These are phyloP conservation scores for Hesperia comma DNA, from an alignment of 2,888 invertebrate genomes.

Conservation along the genomic window DNA sequence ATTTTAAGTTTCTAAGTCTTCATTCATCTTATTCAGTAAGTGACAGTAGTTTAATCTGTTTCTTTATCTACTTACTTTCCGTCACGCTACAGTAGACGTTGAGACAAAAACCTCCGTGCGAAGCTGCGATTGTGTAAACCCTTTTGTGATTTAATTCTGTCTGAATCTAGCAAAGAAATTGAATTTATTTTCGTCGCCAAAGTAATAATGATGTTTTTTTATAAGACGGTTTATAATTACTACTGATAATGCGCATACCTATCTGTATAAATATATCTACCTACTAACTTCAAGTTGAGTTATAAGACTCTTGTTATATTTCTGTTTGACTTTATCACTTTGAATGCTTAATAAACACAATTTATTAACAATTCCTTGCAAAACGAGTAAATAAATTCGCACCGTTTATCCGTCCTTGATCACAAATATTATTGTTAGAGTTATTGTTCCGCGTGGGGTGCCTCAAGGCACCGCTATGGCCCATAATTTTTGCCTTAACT, in stretches of 20 bases:
- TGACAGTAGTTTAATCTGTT: conserved; percentile 22
- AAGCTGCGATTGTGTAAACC: conserved; percentile 23
- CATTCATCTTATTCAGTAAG: conserved; percentile 28
- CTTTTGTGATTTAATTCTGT: conserved; percentile 29
- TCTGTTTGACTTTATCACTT: no score
- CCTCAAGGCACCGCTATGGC: conserved; percentile 71
- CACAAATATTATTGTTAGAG: conserved; percentile 77
- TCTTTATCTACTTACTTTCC: conserved; percentile 24
- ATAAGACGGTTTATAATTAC: no score
- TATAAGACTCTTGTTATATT: no score
- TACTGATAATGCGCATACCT: no score
- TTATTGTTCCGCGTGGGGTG: conserved; percentile 75
- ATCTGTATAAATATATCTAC: no score
- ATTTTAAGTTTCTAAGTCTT: conserved; percentile 8
- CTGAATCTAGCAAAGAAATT: conserved; percentile 18
- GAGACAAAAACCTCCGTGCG: conserved; percentile 28
- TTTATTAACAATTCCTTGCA: neutral
- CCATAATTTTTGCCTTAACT: conserved; percentile 82
- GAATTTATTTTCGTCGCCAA: conserved; percentile 2
- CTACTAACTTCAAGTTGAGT: no score
- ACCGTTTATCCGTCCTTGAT: conserved; percentile 67
- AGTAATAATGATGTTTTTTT: neutral
- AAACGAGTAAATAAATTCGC: conserved; percentile 46
- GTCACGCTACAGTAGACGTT: conserved; percentile 23
- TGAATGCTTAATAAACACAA: no score